Base-by-base conservation (phyloP, 37 sponge, comb jelly and placozoan species). In the Lycopodina hypogea region DNA sequence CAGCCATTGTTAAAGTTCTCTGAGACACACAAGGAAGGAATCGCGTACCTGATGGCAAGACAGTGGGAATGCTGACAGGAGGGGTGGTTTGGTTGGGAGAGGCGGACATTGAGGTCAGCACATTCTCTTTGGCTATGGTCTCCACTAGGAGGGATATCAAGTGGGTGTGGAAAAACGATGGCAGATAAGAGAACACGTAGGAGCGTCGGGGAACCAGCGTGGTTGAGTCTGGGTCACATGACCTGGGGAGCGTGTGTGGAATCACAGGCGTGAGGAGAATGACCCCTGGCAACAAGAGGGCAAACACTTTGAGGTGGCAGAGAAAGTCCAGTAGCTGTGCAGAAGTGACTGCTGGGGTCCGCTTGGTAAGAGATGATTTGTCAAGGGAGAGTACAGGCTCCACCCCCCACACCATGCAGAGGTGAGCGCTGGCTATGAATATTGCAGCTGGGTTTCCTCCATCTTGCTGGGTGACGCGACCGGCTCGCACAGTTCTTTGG, bases 391-490 rank as follows among this genome's bases (percentile, higher is more conserved):
- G 26, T 37, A 78, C 39, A 29, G 72, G 79, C 34, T 78, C 67
- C 23, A 85, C 68, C 23, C 86, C 86, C 86, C 86, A 85, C 26
- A 87, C 40, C 88, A 81, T 81, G 55, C 19, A 33, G 9, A 81
- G 71, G 72, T 81, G 82, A 6, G 76, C n/a, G 71, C 50, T 59
- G 1, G 88, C 76, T 8, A 87, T 76, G 42, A 58, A 62, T 34
- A 71, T 32, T 21, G 56, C 34, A 35, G 48, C 71, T 22, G 69
- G n/a, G 36, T 41, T 67, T 3, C 32, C 56, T 6, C 30, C 37
- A 38, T 34, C 15, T 32, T 81, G 71, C 35, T 77, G 32, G 7
- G 32, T 45, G 18, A 45, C 35, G 18, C 42, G 36, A 18, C 68
- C 45, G 24, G 77, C 70, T 0, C 71, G 75, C 23, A 81, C 17